Percentiles rank a stretch among this genome's conserved stretches.
phyloP scores from a whole-genome alignment of 2,888 invertebrate species.

The Drosophila ochracea region DNA sequence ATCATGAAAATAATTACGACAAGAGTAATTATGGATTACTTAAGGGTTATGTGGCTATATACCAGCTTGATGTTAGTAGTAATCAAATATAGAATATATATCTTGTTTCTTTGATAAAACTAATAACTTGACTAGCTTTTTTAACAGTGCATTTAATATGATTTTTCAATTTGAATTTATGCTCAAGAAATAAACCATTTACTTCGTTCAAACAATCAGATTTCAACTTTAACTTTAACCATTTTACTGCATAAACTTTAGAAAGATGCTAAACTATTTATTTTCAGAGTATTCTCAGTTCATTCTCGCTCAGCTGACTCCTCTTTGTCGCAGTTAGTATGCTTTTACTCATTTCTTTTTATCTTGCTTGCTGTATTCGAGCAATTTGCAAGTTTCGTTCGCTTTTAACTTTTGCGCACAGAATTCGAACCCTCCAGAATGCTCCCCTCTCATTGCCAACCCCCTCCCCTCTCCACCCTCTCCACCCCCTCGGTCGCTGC shows the following conservation, averaged over 20 bases:
- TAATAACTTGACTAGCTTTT: neutral
- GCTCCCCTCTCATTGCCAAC: neutral
- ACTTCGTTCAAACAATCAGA: neutral
- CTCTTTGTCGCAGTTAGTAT: conserved; percentile 22
- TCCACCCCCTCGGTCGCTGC: too few species aligned
- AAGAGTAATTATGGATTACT: neutral
- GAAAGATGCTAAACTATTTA: neutral
- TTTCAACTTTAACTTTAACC: neutral
- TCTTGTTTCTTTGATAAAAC: too few species aligned
- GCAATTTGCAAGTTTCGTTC: conserved; percentile 66
- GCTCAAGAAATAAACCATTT: neutral
- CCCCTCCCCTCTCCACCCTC: too few species aligned
- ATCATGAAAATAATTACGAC: neutral
- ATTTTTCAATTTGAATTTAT: neutral
- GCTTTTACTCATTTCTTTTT: conserved; percentile 30
- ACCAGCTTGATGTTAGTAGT: too few species aligned
- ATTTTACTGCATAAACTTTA: neutral
- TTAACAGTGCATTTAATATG: neutral
- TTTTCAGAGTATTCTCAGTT: conserved; percentile 20
- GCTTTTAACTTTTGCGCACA: conserved; percentile 56
- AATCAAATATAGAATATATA: too few species aligned
- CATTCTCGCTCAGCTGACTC: neutral
- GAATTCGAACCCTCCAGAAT: conserved; percentile 21
- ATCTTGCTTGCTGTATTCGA: conserved; percentile 17
- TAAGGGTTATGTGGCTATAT: too few species aligned